phyloP scores from a whole-genome alignment of 2,113 vertebrate species.

The Cettia cetti region DNA sequence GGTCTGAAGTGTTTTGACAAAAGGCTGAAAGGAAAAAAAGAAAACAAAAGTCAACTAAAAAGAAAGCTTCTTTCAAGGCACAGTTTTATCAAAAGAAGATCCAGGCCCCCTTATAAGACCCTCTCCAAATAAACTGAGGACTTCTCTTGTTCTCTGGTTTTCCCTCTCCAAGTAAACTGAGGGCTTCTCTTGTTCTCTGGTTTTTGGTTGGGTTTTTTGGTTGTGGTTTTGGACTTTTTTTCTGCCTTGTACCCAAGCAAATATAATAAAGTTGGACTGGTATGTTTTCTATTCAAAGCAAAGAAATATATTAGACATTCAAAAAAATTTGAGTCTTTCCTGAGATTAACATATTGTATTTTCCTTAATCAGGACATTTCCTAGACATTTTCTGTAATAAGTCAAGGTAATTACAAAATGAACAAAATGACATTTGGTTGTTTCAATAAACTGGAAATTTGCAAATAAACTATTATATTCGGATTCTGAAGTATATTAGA shows the following conservation, averaged over 20 bases:
- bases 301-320: neutral
- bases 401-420: neutral
- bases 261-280: neutral
- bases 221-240: neutral
- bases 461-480: neutral
- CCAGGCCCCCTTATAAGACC: neutral
- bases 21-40: neutral
- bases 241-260: neutral
- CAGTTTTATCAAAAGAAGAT: neutral
- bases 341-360: neutral
- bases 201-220: neutral
- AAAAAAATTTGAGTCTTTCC: neutral
- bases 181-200: neutral
- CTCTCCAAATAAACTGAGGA: neutral
- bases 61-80: neutral
- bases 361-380: neutral
- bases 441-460: neutral
- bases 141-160: neutral
- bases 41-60: neutral
- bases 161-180: neutral
- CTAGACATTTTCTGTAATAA: neutral
- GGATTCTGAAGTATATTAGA: neutral
- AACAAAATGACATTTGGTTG: neutral
- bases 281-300: neutral
- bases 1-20: neutral